Evolutionary conservation across 1,140 invertebrate species (phyloP), one percentile per base, ranked within the genome.

Genomic region (Drosophila sp.): DNA sequence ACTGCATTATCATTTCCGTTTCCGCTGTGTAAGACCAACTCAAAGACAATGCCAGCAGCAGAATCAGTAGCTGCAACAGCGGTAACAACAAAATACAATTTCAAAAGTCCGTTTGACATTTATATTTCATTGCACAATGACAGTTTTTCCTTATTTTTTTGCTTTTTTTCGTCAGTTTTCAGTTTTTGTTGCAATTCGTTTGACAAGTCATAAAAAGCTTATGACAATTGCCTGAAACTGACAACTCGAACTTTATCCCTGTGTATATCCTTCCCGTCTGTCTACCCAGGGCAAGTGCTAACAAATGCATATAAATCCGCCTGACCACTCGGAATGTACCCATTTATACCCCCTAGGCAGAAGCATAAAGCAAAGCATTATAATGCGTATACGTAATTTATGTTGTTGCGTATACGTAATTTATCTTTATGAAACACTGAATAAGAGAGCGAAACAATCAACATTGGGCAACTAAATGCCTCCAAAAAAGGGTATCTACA

Each of bases 101-200:
- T 78, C 50, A 70, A 80, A 79, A 71, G 70, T 78, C 65, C 72
- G 69, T 80, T 79, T 87, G 87, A 77, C 86, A 90, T 90, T 90
- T 90, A 90, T 90, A 80, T 90, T 86, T 87, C 80, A 90, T 90
- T 76, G 80, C 72, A 66, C 79, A 83, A 79, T 72, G 82, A 80
- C 76, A 78, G 78, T 76, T 86, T 65, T 23, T 23, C 6, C 27
- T 10, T 50, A 10, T 25, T 50, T 50, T 50, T 27, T 27, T 50
- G 7, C 27, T 50, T 2, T 3, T 50, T 27, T 38, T 11, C 8
- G 3, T 11, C 4, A 8, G 35, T 38, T 38, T 38, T 11, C 11
- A 10, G 8, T 38, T 38, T 25, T 25, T 27, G 44, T 50, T 66
- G 69, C 71, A 70, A 77, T 70, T 86, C 70, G 44, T 90, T 83